phyloP scores from a whole-genome alignment of 1,140 invertebrate genomes.

The Macrostomum lignano region DNA sequence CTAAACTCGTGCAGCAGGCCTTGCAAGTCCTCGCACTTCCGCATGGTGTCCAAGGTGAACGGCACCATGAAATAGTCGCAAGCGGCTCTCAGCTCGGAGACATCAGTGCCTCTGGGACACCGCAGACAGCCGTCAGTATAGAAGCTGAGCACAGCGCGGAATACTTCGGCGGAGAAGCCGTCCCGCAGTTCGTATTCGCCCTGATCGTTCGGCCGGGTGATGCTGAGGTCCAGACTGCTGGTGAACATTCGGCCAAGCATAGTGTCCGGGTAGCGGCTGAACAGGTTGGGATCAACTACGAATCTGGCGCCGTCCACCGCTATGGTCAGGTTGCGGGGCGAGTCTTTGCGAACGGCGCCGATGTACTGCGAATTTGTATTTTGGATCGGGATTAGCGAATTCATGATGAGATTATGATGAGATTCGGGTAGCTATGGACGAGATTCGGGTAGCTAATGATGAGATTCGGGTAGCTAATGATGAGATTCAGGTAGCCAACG shows the following conservation, averaged over 20 bases:
- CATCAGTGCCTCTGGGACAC: conserved; percentile 51
- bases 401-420: too few species aligned
- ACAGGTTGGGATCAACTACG: conserved; percentile 59
- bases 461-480: too few species aligned
- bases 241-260: conserved; percentile 87
- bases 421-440: too few species aligned
- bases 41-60: conserved; percentile 75
- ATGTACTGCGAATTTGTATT: too few species aligned
- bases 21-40: too few species aligned
- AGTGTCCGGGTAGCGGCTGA: conserved; percentile 63
- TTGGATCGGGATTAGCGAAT: too few species aligned
- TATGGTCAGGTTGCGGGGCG: too few species aligned
- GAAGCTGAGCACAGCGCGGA: conserved; percentile 77
- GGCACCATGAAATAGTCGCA: conserved; percentile 93
- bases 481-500: too few species aligned
- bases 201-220: conserved; percentile 69
- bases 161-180: conserved; percentile 74
- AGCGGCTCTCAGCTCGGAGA: conserved; percentile 77
- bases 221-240: conserved; percentile 46
- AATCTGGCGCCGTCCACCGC: conserved; percentile 76
- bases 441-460: too few species aligned
- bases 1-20: conserved; percentile 80
- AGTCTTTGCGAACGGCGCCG: too few species aligned
- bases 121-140: conserved; percentile 62
- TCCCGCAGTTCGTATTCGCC: conserved; percentile 95